Evolutionary conservation across 2,888 invertebrate species (phyloP).

Genomic region (Margaritifera margaritifera): DNA sequence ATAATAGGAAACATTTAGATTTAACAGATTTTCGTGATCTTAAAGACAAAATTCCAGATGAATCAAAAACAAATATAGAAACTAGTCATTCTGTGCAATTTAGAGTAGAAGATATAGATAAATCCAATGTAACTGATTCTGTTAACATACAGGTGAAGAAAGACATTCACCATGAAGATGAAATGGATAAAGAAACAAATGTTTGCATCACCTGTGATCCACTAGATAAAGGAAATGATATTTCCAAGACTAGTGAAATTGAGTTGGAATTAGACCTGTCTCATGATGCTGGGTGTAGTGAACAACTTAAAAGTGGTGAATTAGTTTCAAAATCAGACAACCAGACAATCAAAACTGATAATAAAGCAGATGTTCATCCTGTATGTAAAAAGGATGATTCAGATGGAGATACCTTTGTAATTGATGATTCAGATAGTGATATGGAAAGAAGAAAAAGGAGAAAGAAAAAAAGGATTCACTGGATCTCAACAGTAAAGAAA

Average conservation of each 20-base stretch:
- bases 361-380: constrained; percentile 21
- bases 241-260: no score
- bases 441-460: constrained; percentile 18
- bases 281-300: not conserved
- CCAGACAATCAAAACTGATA: not conserved
- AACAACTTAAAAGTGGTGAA: constrained; percentile 1
- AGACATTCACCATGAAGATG: not conserved
- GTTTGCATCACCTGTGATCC: not conserved
- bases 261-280: no score
- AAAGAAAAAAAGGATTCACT: constrained; percentile 27
- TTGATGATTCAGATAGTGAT: constrained; percentile 49
- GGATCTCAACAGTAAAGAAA: constrained; percentile 53
- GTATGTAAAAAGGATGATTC: constrained; percentile 34
- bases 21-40: not conserved
- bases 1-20: not conserved
- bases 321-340: not conserved
- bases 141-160: no score
- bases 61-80: not conserved
- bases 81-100: not conserved
- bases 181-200: constrained; percentile 6
- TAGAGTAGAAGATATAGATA: not conserved
- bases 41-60: not conserved
- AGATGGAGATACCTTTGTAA: constrained; percentile 46
- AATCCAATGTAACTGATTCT: no score
- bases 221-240: no score